phyloP scores from a whole-genome alignment of 2,888 invertebrate species.

The Pharmacophagus antenor region DNA sequence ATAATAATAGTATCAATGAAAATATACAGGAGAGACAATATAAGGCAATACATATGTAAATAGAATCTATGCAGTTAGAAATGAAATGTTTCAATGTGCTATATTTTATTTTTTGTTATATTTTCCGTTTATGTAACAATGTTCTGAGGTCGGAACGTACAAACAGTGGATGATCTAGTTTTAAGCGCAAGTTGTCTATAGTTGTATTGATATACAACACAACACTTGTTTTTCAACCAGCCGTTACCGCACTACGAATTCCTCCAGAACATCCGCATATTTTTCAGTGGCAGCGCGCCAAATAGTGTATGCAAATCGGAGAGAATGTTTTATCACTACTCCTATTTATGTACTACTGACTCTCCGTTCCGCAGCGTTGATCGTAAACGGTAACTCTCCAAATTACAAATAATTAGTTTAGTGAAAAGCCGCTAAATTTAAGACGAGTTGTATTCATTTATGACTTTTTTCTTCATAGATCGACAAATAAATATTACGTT shows the following conservation, averaged over 20 bases:
- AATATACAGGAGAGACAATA: too few species aligned
- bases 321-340: slow-evolving; percentile 26
- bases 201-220: slow-evolving; percentile 15
- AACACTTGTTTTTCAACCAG: slow-evolving; percentile 8
- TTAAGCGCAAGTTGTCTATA: not conserved
- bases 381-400: slow-evolving; percentile 14
- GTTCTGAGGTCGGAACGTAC: not conserved
- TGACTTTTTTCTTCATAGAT: slow-evolving; percentile 4
- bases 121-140: not conserved
- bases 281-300: slow-evolving; percentile 36
- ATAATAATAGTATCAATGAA: too few species aligned
- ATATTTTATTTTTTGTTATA: too few species aligned
- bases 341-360: slow-evolving; percentile 23
- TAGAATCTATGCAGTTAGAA: too few species aligned
- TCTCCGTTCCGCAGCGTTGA: slow-evolving; percentile 23
- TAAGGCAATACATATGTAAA: too few species aligned
- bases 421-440: slow-evolving; percentile 25
- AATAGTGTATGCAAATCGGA: slow-evolving; percentile 34
- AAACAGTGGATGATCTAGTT: slow-evolving; percentile 1
- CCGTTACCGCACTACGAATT: slow-evolving; percentile 9
- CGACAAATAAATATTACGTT: not conserved
- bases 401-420: slow-evolving; percentile 24
- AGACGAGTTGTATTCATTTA: slow-evolving; percentile 9
- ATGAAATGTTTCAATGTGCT: too few species aligned
- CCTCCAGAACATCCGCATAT: slow-evolving; percentile 31